phyloP scores from a whole-genome alignment of 2,797 vertebrate genomes.

The Dicrostonyx torquatus region DNA sequence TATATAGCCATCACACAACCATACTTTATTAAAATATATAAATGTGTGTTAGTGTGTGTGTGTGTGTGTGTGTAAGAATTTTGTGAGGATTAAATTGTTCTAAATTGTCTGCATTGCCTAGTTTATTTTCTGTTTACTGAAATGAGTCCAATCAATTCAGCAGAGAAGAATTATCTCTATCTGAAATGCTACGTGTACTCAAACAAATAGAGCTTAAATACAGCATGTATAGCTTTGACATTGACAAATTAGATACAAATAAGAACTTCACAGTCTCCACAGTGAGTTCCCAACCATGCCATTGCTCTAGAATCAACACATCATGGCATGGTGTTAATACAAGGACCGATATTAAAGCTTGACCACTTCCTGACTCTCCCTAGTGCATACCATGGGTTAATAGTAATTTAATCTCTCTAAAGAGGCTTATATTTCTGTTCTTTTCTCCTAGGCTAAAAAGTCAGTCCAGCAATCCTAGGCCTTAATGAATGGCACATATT shows the following conservation, averaged over 20 bases:
- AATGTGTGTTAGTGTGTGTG: too few relatives aligned
- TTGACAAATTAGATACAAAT: background rate
- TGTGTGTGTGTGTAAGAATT: background rate
- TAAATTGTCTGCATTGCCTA: background rate
- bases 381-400: background rate
- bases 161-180: background rate
- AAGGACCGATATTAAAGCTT: background rate
- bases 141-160: background rate
- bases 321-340: background rate
- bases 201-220: constrained; percentile 4
- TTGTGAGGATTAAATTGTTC: constrained; percentile 3
- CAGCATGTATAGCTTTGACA: background rate
- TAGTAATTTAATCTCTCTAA: background rate
- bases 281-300: background rate
- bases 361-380: background rate
- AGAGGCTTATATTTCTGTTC: background rate
- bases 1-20: background rate
- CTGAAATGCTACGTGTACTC: background rate
- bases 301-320: background rate
- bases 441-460: background rate
- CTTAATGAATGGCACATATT: background rate
- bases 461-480: background rate
- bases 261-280: background rate
- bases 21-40: background rate
- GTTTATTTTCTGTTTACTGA: background rate